Evolutionary conservation across 2,888 invertebrate species (phyloP), one percentile per base, ranked within the genome.

Genomic region (Osmoderma eremita): DNA sequence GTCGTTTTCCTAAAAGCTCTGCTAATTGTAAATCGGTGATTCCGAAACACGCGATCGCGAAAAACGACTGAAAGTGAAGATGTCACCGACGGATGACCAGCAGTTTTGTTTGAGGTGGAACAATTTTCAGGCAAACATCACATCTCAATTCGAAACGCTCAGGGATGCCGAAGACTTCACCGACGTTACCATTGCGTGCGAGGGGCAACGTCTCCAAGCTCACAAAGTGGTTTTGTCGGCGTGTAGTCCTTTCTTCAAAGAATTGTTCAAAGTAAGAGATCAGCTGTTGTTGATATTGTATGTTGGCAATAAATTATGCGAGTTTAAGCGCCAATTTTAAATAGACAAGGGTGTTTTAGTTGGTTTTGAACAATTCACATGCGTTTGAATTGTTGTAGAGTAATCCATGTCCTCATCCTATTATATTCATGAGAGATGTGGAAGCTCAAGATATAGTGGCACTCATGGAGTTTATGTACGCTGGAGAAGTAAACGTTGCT

Each of bases 71-170:
- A n/a, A 53, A 65, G 64, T 64, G 36, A 42, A 50, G 61, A 67
- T 69, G 65, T 67, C 65, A 54, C 30, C 85, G 84, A 85, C 84
- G 82, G 88, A 88, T 83, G 91, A 91, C 85, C 93, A 93, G 86
- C 92, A 92, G 86, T 93, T 92, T 86, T 93, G 93, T 87, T 88
- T 93, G 84, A 88, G 92, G 85, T 93, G 93, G 93, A 93, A 93
- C 86, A 92, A 93, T 87, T 91, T 91, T 86, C 92, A 92, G 86
- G 91, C 91, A 75, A 93, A 93, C 85, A 91, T 93, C 83, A 91
- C 92, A 80, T 90, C 91, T 82, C 92, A 93, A 83, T 92, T 93
- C 85, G 92, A 92, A 85, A 88, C 91, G 79, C 86, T 93, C 79
- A 87, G 93, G 82, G 90, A 91, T 85, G 91, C 91, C 85, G 92